A percentile compares a stretch with the other conserved stretches of the same genome.
phyloP scores from a whole-genome alignment of 2,888 invertebrate genomes.

The Erpobdella octoculata region DNA sequence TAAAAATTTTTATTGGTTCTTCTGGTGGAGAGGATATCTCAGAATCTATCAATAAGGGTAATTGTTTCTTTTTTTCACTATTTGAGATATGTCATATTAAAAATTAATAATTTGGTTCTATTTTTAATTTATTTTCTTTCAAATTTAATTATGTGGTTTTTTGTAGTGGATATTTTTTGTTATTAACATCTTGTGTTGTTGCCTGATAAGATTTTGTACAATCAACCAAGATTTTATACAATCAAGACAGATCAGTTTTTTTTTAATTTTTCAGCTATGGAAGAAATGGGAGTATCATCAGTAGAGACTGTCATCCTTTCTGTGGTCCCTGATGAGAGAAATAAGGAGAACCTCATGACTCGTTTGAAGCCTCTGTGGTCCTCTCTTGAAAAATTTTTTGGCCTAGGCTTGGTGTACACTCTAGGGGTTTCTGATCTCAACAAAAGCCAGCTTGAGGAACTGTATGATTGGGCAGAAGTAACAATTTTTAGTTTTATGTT shows the following conservation, averaged over 20 bases:
- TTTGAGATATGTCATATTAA: background rate
- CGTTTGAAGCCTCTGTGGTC: constrained; percentile 65
- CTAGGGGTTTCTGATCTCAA: constrained; percentile 85
- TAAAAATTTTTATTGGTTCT: constrained; percentile 23
- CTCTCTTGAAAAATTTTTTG: constrained; percentile 66
- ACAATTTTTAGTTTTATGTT: no score
- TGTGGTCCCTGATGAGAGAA: constrained; percentile 53
- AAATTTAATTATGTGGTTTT: no score
- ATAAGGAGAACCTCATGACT: constrained; percentile 36
- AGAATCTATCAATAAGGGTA: constrained; percentile 22
- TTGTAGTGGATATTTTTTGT: no score
- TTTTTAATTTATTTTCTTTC: no score
- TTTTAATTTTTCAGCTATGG: constrained; percentile 67
- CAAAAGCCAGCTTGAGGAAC: constrained; percentile 66
- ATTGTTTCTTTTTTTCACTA: background rate
- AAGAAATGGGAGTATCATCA: constrained; percentile 63
- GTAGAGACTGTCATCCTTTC: constrained; percentile 77
- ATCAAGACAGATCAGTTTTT: no score
- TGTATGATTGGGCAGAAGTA: constrained; percentile 68
- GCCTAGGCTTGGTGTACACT: constrained; percentile 62
- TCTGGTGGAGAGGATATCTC: background rate
- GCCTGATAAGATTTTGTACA: no score
- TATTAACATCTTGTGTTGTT: no score
- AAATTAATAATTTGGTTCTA: no score
- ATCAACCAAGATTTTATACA: no score